Base-by-base conservation (phyloP, 2,113 vertebrate species). In the Grus americana region DNA sequence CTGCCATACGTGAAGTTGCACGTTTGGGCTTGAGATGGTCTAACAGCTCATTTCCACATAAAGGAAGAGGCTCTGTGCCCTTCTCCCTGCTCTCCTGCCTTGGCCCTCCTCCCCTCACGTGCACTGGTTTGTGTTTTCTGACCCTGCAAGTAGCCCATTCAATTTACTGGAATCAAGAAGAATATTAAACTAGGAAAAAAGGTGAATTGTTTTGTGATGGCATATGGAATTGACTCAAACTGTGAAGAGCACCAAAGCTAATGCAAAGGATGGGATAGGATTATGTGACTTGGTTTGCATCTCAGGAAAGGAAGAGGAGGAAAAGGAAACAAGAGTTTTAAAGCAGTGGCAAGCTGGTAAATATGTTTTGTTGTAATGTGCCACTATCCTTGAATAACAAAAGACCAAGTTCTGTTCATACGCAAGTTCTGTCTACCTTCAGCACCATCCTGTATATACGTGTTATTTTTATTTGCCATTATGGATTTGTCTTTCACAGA, bases 81-180 rank as follows among this genome's bases (percentile, higher is more conserved):
- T 89, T 66, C 21, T 94, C 44, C 24, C 65, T 90, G 57, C 58
- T 50, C 40, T 81, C 3, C 67, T 75, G 66, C 46, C 65, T 89
- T 85, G 49, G 76, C 49, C 34, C 38, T 81, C 36, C 15, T 89
- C 36, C 44, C 21, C 12, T 65, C 58, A 73, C 24, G 0, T 72
- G 90, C 81, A n/a, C 44, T 46, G 66, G 62, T 84, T 91, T 95
- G 92, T 73, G 78, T 85, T 91, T 93, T 84, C 70, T 95, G 73
- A 94, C 70, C 49, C 52, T 79, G 46, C 57, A 72, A 44, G 16
- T 65, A 95, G 11, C 2, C 57, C 49, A 46, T 68, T 68, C 29
- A 61, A 24, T 85, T 82, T 82, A 46, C 66, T 79, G 78, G 30
- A 95, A 91, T 12, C 59, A 58, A 76, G 36, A 87, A 68, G 34